These are phyloP conservation scores for Branchellion lobata DNA, from an alignment of 2,888 invertebrate species.

Conservation along the genomic window DNA sequence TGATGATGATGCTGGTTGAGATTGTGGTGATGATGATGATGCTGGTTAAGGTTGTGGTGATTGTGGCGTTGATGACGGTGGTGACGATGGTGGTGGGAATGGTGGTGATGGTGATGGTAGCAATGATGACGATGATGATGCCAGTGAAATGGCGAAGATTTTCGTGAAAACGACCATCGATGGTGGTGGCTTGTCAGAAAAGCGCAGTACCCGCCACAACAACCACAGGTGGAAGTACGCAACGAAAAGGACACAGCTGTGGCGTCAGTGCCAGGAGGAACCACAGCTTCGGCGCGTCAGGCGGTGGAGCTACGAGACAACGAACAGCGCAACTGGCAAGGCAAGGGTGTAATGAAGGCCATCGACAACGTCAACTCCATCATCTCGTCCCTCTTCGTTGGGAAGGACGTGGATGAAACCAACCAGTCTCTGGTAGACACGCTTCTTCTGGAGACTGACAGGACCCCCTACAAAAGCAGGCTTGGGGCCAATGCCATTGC, in stretches of 20 bases:
- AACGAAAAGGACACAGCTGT: slow-evolving; percentile 35
- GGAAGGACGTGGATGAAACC: slow-evolving; percentile 38
- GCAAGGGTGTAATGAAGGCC: slow-evolving; percentile 40
- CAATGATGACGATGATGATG: too few relatives aligned
- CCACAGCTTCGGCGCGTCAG: background rate
- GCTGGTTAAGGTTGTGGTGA: too few relatives aligned
- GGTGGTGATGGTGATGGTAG: too few relatives aligned
- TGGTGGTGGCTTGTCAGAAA: too few relatives aligned
- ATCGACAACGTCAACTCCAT: slow-evolving; percentile 33
- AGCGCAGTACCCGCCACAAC: too few relatives aligned
- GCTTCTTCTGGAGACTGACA: slow-evolving; percentile 22
- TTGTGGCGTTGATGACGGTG: too few relatives aligned
- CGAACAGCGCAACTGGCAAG: slow-evolving; percentile 29
- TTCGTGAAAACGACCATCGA: too few relatives aligned
- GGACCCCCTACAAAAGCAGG: slow-evolving; percentile 32
- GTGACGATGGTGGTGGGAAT: too few relatives aligned
- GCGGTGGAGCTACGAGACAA: slow-evolving; percentile 33
- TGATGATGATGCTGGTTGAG: too few relatives aligned
- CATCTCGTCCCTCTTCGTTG: slow-evolving; percentile 35
- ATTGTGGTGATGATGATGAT: too few relatives aligned
- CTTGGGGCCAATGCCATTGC: slow-evolving; percentile 38
- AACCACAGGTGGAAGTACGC: slow-evolving; percentile 25
- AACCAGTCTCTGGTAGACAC: slow-evolving; percentile 31
- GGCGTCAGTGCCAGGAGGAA: slow-evolving; percentile 26
- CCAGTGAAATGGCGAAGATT: too few relatives aligned